These are phyloP conservation scores for Pteruthius melanotis DNA, from an alignment of 2,113 vertebrate genomes.

Conservation along the genomic window DNA sequence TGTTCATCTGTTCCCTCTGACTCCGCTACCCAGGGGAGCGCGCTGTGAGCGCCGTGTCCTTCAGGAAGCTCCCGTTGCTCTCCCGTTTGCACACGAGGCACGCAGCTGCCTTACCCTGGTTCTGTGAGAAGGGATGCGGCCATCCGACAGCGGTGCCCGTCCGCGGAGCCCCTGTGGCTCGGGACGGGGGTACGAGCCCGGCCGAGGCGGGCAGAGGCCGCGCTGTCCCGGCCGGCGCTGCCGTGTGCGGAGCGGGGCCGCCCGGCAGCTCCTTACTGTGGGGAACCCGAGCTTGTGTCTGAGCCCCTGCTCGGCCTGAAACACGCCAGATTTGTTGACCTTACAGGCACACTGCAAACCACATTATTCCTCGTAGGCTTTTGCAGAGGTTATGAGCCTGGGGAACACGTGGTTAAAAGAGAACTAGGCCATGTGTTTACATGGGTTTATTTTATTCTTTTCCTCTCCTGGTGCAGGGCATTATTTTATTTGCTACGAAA, in stretches of 20 bases:
- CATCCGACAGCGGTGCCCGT: fast-evolving
- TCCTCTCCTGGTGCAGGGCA: background rate
- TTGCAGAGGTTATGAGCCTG: background rate
- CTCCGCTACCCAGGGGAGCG: background rate
- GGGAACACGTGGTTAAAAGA: constrained; percentile 15
- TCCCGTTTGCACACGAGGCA: fast-evolving
- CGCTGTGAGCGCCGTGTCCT: background rate
- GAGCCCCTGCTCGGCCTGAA: background rate
- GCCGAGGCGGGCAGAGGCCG: fast-evolving
- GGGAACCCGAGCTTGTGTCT: background rate
- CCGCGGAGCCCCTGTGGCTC: fast-evolving
- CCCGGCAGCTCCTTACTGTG: fast-evolving
- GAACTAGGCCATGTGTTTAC: background rate
- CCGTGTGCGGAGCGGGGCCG: fast-evolving
- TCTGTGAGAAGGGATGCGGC: fast-evolving
- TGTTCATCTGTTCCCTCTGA: fast-evolving
- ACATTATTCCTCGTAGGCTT: background rate
- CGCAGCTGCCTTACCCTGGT: fast-evolving
- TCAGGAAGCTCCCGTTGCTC: background rate
- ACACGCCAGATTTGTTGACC: background rate
- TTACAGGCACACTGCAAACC: background rate
- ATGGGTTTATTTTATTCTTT: background rate
- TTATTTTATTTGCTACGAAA: background rate
- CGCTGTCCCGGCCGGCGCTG: background rate
- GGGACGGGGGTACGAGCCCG: fast-evolving